A percentile compares a stretch with the other conserved stretches of the same genome.
Evolutionary conservation across 2,113 vertebrate species (phyloP).

Genomic region (Syngnathoides biaculeatus): DNA sequence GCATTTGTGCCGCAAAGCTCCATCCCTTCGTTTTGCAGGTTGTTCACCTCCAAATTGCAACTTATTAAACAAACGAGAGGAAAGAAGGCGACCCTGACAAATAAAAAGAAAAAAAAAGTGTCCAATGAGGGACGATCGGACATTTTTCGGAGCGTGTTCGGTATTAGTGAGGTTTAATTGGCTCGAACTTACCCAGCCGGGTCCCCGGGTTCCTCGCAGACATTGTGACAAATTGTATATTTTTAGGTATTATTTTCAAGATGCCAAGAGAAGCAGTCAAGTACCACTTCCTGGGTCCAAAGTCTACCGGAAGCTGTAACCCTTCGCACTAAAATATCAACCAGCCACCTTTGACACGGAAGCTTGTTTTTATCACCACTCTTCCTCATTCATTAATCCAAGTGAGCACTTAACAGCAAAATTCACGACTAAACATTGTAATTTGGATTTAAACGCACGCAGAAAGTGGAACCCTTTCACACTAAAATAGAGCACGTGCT

Average conservation of each 20-base stretch:
- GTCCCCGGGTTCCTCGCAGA: constrained; percentile 16
- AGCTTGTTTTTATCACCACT: neutral
- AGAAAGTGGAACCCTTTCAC: neutral
- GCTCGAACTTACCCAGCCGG: constrained; percentile 4
- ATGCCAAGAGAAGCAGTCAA: neutral
- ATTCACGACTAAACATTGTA: neutral
- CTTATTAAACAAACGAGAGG: constrained; percentile 7
- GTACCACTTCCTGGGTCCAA: neutral
- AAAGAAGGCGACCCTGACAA: neutral
- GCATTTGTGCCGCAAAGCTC: neutral
- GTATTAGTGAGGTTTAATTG: too few species aligned
- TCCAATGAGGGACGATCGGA: neutral
- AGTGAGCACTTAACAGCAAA: neutral
- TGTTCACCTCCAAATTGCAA: constrained; percentile 18
- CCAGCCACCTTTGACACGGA: neutral
- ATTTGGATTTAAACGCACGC: neutral
- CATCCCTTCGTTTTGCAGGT: neutral
- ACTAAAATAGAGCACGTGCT: neutral
- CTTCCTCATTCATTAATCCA: too few species aligned
- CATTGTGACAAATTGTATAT: neutral
- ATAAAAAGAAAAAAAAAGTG: too few species aligned
- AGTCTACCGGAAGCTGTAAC: neutral
- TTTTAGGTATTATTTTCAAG: neutral
- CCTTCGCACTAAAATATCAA: neutral
- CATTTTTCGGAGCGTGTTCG: neutral